Conservation (phyloP, 2,888 invertebrate genomes). For the Scaeva pyrastri region DNA sequence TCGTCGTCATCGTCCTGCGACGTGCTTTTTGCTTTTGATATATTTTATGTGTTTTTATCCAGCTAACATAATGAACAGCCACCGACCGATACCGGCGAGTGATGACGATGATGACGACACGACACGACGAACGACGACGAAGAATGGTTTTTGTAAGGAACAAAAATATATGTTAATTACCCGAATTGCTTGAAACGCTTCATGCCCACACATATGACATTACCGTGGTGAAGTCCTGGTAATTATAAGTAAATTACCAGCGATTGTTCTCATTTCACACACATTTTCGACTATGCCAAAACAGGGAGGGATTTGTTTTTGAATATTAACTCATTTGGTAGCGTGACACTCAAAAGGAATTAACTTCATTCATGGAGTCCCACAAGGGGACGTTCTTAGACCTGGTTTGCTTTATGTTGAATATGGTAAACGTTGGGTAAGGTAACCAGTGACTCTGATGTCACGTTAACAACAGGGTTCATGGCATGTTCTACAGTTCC, state of each 20-base stretch:
- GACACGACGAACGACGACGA: background rate
- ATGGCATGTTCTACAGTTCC: too few species aligned
- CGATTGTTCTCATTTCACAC: conserved; percentile 10
- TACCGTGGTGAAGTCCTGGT: conserved; percentile 41
- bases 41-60: conserved; percentile 41
- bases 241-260: conserved; percentile 67
- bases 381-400: too few species aligned
- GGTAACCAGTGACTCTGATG: too few species aligned
- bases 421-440: too few species aligned
- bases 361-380: too few species aligned
- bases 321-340: too few species aligned
- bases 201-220: conserved; percentile 48
- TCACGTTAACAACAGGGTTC: too few species aligned
- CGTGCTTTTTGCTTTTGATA: conserved; percentile 27
- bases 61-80: conserved; percentile 38
- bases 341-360: too few species aligned
- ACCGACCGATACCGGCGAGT: background rate
- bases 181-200: conserved; percentile 33
- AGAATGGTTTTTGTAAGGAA: background rate
- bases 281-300: background rate
- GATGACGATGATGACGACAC: background rate
- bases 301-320: background rate
- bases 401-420: too few species aligned
- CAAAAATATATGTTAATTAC: conserved; percentile 66
- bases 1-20: too few species aligned